Base-by-base conservation (phyloP, 2,797 vertebrate genomes). In the Pseudochaenichthys georgianus region DNA sequence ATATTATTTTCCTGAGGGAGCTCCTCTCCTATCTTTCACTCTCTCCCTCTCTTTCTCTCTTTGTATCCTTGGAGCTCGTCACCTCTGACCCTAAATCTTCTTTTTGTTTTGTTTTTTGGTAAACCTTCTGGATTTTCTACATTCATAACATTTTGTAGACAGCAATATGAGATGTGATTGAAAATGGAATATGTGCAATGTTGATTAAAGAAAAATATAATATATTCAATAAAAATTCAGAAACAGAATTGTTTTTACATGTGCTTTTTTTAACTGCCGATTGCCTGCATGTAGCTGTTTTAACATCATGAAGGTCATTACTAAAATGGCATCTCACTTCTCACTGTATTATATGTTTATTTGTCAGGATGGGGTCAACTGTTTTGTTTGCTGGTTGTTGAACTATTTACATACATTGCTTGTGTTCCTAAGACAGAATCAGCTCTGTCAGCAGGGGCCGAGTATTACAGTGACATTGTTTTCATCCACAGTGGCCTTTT, bases 101-200 rank as follows among this genome's bases (percentile, higher is more conserved):
- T 62, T 59, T 78, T 68, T 55, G 19, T 75, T 78, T 83, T 80
- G 12, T 85, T 64, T 74, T 82, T 78, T 84, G 83, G 83, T 88
- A 88, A 93, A 87, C 86, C 88, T 91, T 94, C 83, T 93, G 89
- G 84, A 93, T 94, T 95, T 95, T 96, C 90, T 95, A 95, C 94
- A 94, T 95, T 93, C 92, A 95, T 94, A 95, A 91, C 94, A 90
- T 95, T 95, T 95, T 95, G 93, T 95, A 95, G 95, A 94, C 95
- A 96, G 95, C 95, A 96, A 95, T 95, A 95, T 95, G 93, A 95
- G 93, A 95, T 92, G 94, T 95, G 93, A 95, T 94, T 93, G 94
- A 95, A 93, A 93, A 95, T 94, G 93, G 93, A 95, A 93, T 93
- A 95, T 94, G 95, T 96, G 95, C 95, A 95, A 95, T 95, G 94